Conservation (phyloP, 1,140 invertebrate genomes). For the Semibalanus balanoides region DNA sequence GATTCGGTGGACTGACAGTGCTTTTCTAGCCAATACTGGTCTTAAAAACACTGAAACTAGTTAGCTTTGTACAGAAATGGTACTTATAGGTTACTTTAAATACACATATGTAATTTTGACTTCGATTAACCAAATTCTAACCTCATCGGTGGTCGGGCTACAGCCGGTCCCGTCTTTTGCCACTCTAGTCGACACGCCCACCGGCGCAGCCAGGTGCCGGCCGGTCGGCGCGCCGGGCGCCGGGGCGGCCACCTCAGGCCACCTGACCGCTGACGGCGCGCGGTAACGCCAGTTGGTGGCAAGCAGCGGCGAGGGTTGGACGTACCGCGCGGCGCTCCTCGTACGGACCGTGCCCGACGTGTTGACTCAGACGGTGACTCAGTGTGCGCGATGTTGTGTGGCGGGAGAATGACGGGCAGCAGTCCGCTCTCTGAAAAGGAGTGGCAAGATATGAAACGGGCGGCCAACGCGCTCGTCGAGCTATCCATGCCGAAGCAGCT, state of each 20-base stretch:
- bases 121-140: background rate
- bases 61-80: background rate
- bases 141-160: background rate
- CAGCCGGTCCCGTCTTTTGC: no score
- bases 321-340: no score
- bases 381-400: background rate
- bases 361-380: background rate
- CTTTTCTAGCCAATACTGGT: background rate
- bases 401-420: background rate
- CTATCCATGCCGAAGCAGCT: background rate
- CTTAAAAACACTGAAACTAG: background rate
- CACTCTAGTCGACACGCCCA: no score
- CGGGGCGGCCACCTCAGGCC: no score
- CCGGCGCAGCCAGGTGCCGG: no score
- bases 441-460: background rate
- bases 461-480: background rate
- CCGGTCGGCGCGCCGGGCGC: no score
- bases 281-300: background rate
- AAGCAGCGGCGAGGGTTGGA: no score
- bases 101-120: background rate
- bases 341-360: no score
- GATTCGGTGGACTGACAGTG: background rate
- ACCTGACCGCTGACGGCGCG: background rate
- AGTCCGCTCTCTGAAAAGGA: background rate
- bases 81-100: background rate